phyloP scores from a whole-genome alignment of 1,140 invertebrate genomes.

The Paralvinella palmiformis region DNA sequence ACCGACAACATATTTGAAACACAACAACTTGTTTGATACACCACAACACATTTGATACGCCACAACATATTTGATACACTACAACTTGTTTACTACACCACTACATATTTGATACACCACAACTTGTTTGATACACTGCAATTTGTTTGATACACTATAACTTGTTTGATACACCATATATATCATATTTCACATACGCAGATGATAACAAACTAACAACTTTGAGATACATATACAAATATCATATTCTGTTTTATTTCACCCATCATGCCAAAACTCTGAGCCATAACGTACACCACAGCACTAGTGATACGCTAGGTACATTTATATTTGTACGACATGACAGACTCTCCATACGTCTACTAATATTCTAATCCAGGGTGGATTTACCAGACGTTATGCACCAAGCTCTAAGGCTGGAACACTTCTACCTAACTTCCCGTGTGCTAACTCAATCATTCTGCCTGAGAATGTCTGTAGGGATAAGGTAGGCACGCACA shows the following conservation, averaged over 20 bases:
- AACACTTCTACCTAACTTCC: constrained; percentile 46
- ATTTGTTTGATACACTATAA: not conserved
- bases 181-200: not conserved
- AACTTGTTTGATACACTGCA: too few species aligned
- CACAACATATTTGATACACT: too few species aligned
- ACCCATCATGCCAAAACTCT: too few species aligned
- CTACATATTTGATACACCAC: not conserved
- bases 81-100: not conserved
- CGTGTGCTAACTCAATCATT: constrained; percentile 37
- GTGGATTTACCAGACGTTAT: constrained; percentile 44
- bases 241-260: too few species aligned
- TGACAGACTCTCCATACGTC: too few species aligned
- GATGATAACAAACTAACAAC: not conserved
- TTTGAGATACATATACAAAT: not conserved
- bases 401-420: constrained; percentile 46
- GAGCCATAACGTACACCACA: too few species aligned
- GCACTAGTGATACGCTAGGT: not conserved
- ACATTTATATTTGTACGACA: too few species aligned
- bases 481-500: constrained; percentile 34
- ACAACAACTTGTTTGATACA: not conserved
- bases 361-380: constrained; percentile 26
- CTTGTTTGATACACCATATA: too few species aligned
- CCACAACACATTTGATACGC: not conserved
- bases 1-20: too few species aligned
- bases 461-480: constrained; percentile 30